Evolutionary conservation across 1,140 invertebrate genomes (phyloP), one percentile per base, ranked within the genome.

Genomic region (Drosophila biarmipes): DNA sequence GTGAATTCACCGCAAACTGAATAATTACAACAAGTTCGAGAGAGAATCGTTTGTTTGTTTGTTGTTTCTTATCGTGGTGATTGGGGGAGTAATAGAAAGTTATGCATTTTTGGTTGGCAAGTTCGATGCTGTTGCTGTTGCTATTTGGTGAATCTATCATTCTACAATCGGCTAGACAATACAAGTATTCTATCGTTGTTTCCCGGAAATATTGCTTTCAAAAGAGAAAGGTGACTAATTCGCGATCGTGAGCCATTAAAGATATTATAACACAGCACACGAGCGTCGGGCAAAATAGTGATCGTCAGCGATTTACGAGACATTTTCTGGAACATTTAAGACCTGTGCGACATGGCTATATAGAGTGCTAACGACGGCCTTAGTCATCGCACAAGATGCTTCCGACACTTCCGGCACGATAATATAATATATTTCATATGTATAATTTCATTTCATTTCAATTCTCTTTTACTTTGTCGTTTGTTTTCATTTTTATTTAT

Each of bases 1-100:
- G 90, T 81, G 92, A 90, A 89, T 90, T 81, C 79, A 91, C 91
- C 89, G 90, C 91, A 92, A 76, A 92, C 91, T 92, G 79, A 74
- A 92, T 55, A 87, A 86, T 86, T 84, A 76, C 51, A 87, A 77
- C 78, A 90, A 80, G 68, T 90, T 81, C 53, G 48, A 89, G 59
- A 76, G 61, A 73, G 59, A 64, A 45, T 38, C 34, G 21, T 42
- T 72, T 71, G 54, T 72, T 73, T 48, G 54, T 59, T 59, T 35
- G 24, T 53, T 51, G 48, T 49, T 61, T 51, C 6, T n/a, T 77
- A 56, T 73, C 6, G 24, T 62, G 56, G 17, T 46, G 4, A 29
- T n/a, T 17, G 6, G 2, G 4, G 59, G 21, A 24, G 11, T 29
- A 42, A 62, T 21, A 34, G 15, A 27, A 27, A 51, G 29, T 67